Evolutionary conservation across 2,113 vertebrate species (phyloP).

Genomic region (Lepus europaeus): DNA sequence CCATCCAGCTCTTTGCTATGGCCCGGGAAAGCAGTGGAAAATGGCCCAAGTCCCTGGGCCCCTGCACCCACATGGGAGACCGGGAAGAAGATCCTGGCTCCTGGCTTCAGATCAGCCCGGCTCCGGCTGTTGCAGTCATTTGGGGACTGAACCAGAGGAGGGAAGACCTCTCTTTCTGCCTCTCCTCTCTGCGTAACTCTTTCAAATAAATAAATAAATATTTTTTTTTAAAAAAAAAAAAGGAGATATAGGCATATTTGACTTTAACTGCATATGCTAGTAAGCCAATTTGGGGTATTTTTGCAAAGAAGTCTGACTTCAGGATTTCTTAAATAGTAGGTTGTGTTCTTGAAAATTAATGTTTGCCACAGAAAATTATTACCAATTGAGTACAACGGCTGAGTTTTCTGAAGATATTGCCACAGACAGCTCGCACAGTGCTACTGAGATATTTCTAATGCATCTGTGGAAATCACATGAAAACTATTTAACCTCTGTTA

Average conservation of each 20-base stretch:
- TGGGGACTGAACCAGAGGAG: too few species aligned
- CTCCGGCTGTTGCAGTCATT: too few species aligned
- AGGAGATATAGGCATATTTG: not conserved
- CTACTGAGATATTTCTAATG: not conserved
- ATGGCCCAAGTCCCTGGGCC: too few species aligned
- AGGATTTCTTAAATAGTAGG: constrained; percentile 25
- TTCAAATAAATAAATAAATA: too few species aligned
- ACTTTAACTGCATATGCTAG: constrained; percentile 22
- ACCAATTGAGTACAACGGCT: not conserved
- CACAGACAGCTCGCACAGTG: not conserved
- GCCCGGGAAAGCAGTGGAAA: too few species aligned
- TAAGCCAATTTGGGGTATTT: constrained; percentile 17
- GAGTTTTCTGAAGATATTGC: constrained; percentile 3
- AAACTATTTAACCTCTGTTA: not conserved
- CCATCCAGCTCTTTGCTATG: too few species aligned
- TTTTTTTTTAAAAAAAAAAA: not conserved
- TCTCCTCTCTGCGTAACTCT: too few species aligned
- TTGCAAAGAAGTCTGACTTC: not conserved
- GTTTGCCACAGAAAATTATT: constrained; percentile 53
- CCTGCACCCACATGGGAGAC: too few species aligned
- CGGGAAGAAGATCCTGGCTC: too few species aligned
- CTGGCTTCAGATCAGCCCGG: too few species aligned
- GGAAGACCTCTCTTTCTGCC: too few species aligned
- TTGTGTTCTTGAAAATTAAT: constrained; percentile 59
- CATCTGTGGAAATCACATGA: constrained; percentile 9